These are phyloP conservation scores for Lasioglossum figueresi DNA, from an alignment of 2,888 invertebrate species.

Conservation along the genomic window DNA sequence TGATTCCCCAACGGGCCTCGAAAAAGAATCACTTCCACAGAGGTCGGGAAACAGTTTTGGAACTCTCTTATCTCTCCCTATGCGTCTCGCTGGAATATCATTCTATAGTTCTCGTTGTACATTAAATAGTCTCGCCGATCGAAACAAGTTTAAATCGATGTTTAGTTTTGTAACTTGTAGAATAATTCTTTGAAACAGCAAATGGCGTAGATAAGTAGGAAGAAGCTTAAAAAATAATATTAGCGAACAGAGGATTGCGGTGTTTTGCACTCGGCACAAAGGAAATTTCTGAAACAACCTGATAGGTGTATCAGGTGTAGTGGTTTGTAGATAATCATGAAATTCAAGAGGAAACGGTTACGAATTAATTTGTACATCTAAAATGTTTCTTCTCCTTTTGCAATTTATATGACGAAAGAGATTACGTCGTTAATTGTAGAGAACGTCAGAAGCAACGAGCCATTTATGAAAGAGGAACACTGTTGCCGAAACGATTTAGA, in stretches of 20 bases:
- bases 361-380: not conserved
- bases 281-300: too few relatives aligned
- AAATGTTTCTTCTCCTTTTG: not conserved
- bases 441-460: not conserved
- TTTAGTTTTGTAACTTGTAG: not conserved
- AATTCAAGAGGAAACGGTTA: not conserved
- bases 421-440: not conserved
- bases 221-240: too few relatives aligned
- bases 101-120: too few relatives aligned
- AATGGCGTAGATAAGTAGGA: too few relatives aligned
- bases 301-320: too few relatives aligned
- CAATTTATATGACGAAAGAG: not conserved
- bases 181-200: not conserved
- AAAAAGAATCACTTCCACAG: not conserved
- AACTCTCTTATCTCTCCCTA: not conserved
- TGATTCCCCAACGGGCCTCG: not conserved
- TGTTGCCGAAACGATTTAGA: not conserved
- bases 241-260: too few relatives aligned
- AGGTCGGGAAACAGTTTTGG: not conserved
- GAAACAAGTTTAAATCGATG: too few relatives aligned
- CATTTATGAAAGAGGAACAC: not conserved
- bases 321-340: too few relatives aligned
- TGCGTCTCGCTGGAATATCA: too few relatives aligned
- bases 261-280: too few relatives aligned
- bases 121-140: too few relatives aligned